Conservation (phyloP, 2,113 vertebrate species). For the Pseudopipra pipra region DNA sequence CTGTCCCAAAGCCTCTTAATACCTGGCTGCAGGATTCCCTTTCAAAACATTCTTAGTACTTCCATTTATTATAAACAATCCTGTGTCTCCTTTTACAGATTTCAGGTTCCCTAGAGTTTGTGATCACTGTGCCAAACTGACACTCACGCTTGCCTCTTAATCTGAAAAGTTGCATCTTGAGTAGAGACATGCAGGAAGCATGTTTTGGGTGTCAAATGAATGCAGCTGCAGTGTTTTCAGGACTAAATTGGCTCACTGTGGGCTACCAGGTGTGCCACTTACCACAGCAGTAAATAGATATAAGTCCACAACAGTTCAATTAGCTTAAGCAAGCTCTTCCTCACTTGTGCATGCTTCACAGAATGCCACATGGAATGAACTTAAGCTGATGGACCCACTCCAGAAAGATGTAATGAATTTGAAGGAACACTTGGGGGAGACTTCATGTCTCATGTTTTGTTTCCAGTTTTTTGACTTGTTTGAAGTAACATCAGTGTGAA, state of each 20-base stretch:
- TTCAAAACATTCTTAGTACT: neutral
- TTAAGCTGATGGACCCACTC: neutral
- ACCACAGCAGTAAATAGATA: neutral
- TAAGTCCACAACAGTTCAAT: neutral
- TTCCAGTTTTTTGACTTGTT: neutral
- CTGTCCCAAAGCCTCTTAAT: neutral
- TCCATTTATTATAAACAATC: neutral
- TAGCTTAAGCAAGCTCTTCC: neutral
- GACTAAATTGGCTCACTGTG: neutral
- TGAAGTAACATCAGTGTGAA: neutral
- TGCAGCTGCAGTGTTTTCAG: neutral
- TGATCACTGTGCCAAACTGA: neutral
- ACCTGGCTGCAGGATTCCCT: neutral
- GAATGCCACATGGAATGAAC: neutral
- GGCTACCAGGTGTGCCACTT: neutral
- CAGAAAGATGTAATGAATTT: slow-evolving; percentile 37
- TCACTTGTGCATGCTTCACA: neutral
- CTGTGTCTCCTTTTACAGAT: neutral
- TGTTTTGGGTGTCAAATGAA: neutral
- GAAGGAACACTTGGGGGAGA: slow-evolving; percentile 58
- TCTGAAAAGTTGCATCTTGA: neutral
- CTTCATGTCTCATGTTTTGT: slow-evolving; percentile 21
- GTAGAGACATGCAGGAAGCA: neutral
- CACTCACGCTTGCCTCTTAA: neutral
- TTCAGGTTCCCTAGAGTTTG: neutral